These are phyloP conservation scores for Xenotilapia longispinis DNA, from an alignment of 2,113 vertebrate genomes.

Conservation along the genomic window DNA sequence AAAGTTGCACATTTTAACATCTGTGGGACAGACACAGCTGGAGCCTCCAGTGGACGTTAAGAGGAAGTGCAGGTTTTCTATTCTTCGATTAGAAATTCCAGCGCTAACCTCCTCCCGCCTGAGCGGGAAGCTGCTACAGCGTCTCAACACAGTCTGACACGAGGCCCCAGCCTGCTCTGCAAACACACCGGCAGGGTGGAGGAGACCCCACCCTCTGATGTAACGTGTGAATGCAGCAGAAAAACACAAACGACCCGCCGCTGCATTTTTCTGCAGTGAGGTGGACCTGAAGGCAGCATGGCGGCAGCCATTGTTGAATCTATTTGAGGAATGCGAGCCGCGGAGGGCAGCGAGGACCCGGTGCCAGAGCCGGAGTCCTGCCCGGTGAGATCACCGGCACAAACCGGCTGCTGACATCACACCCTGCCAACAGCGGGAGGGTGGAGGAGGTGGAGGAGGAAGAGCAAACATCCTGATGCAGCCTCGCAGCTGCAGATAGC, in stretches of 20 bases:
- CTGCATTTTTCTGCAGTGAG: not conserved
- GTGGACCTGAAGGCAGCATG: not conserved
- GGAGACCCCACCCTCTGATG: not conserved
- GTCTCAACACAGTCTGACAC: not conserved
- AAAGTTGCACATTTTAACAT: not conserved
- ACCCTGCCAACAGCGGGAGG: not conserved
- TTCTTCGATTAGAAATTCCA: not conserved
- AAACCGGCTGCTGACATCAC: constrained; percentile 39
- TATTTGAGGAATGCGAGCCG: not conserved
- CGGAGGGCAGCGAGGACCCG: not conserved
- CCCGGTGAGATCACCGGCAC: constrained; percentile 22
- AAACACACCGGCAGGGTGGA: not conserved
- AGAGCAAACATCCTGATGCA: constrained; percentile 8
- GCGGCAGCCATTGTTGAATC: not conserved
- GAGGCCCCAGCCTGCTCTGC: not conserved
- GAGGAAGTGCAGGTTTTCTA: not conserved
- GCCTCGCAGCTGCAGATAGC: not conserved
- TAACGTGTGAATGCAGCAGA: not conserved
- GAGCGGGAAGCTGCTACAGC: not conserved
- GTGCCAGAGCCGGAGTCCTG: constrained; percentile 21
- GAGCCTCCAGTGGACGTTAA: not conserved
- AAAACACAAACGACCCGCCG: not conserved
- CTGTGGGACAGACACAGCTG: not conserved
- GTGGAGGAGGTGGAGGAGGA: not conserved
- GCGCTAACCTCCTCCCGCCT: not conserved